Percentiles rank a stretch among this genome's conserved stretches.
These are phyloP conservation scores for Esox lucius DNA, from an alignment of 2,797 vertebrate genomes.

Conservation along the genomic window DNA sequence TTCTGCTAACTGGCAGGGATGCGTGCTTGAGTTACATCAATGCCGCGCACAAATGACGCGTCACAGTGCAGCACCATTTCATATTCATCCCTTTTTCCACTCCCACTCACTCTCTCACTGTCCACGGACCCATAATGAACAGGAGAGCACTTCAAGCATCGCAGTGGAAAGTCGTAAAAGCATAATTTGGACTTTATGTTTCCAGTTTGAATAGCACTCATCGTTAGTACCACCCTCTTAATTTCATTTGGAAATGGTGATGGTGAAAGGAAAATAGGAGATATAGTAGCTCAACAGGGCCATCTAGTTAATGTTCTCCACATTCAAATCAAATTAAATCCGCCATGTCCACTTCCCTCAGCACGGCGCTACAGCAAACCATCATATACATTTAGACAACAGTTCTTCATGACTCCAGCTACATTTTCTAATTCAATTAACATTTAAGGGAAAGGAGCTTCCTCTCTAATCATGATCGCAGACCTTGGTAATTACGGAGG, in stretches of 20 bases:
- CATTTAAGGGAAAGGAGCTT: constrained; percentile 38
- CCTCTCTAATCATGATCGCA: constrained; percentile 54
- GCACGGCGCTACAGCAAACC: not conserved
- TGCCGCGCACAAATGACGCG: constrained; percentile 30
- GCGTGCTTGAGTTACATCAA: constrained; percentile 34
- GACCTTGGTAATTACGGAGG: constrained; percentile 42
- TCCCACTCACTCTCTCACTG: not conserved
- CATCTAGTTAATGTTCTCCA: constrained; percentile 31
- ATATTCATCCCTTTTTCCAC: constrained; percentile 17
- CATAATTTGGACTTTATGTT: constrained; percentile 48
- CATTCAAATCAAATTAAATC: constrained; percentile 55
- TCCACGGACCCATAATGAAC: constrained; percentile 37
- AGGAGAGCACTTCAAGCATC: constrained; percentile 32
- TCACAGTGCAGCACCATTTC: constrained; percentile 27
- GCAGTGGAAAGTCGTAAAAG: constrained; percentile 51
- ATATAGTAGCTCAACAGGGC: constrained; percentile 31
- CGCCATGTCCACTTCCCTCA: constrained; percentile 12
- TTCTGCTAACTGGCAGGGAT: constrained; percentile 25
- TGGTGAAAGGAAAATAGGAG: constrained; percentile 26
- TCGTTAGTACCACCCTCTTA: constrained; percentile 34
- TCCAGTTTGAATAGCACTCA: constrained; percentile 47
- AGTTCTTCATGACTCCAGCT: constrained; percentile 28
- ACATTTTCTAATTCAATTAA: constrained; percentile 60
- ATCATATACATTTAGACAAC: constrained; percentile 29
- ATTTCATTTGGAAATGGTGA: constrained; percentile 43